Conservation (phyloP, 1,140 invertebrate species). For the Chlorops oryzae region DNA sequence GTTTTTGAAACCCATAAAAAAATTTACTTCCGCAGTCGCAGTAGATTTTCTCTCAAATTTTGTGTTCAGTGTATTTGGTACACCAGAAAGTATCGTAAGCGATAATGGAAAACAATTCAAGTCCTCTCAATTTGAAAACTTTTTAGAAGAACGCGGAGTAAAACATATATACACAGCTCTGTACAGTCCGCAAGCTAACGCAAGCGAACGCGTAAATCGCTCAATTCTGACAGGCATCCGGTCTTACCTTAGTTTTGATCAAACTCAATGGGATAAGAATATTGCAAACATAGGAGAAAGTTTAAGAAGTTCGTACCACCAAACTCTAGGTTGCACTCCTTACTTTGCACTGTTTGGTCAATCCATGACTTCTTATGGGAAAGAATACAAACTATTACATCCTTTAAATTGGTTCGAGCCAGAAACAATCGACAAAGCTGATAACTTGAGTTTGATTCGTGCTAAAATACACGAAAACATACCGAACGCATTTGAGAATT, state of each 20-base stretch:
- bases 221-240: conserved; percentile 17
- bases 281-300: too few relatives aligned
- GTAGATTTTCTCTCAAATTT: conserved; percentile 9
- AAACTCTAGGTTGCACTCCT: too few relatives aligned
- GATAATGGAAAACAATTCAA: conserved; percentile 28
- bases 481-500: too few relatives aligned
- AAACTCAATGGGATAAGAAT: too few relatives aligned
- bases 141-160: conserved; percentile 14
- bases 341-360: too few relatives aligned
- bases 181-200: conserved; percentile 19
- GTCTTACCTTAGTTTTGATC: conserved; percentile 12
- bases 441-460: too few relatives aligned
- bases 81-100: conserved; percentile 19
- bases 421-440: too few relatives aligned
- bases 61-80: conserved; percentile 18
- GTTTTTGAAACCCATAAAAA: conserved; percentile 7
- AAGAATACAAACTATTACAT: too few relatives aligned
- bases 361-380: too few relatives aligned
- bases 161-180: conserved; percentile 12
- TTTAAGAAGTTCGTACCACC: too few relatives aligned
- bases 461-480: too few relatives aligned
- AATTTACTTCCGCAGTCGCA: conserved; percentile 10
- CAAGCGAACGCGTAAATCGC: conserved; percentile 17
- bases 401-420: too few relatives aligned
- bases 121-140: conserved; percentile 17